Base-by-base conservation (phyloP, 2,797 vertebrate genomes). In the Pangasius sanitwongsei region DNA sequence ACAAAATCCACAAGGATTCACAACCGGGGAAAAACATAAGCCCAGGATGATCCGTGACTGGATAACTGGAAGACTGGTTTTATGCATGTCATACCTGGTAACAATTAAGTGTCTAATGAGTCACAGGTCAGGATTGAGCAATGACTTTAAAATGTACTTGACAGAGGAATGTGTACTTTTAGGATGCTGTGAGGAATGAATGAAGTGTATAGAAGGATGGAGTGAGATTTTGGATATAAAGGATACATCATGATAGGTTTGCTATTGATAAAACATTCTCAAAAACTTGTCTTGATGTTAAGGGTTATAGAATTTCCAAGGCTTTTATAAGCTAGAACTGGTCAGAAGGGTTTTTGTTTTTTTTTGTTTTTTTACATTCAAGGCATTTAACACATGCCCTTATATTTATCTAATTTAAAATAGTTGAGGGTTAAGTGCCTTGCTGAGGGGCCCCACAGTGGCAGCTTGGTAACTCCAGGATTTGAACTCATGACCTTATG, bases 61-160 rank as follows among this genome's bases (percentile, higher is more conserved):
- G 67, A 82, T 69, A 34, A 69, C 9, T 85, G 50, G 63, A 85
- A 75, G 31, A 81, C 18, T 37, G 72, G 72, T 28, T 65, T 67
- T 67, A 28, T 28, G 72, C 11, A 69, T 80, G 63, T 69, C 23
- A 85, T 20, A 41, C 70, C 61, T 82, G n/a, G 59, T 44, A 80
- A 9, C 88, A 34, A 85, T 85, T 85, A 83, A 37, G 77, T 86
- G 65, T 81, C 67, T 70, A 63, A 72, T 89, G 84, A 48, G 63
- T 86, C 65, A 63, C 44, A 89, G 57, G 28, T 67, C 65, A 37
- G 63, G 65, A 50, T 34, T 50, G 61, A 34, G 83, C 44, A 48
- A 34, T 41, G 34, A 23, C 37, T 41, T 74, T 1, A 18, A 70
- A 77, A 77, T 18, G 31, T 25, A 63, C 55, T 41, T 63, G 57